A percentile compares a stretch with the other conserved stretches of the same genome.
Conservation (phyloP, 2,797 vertebrate species). For the Pangasius larnaudii region DNA sequence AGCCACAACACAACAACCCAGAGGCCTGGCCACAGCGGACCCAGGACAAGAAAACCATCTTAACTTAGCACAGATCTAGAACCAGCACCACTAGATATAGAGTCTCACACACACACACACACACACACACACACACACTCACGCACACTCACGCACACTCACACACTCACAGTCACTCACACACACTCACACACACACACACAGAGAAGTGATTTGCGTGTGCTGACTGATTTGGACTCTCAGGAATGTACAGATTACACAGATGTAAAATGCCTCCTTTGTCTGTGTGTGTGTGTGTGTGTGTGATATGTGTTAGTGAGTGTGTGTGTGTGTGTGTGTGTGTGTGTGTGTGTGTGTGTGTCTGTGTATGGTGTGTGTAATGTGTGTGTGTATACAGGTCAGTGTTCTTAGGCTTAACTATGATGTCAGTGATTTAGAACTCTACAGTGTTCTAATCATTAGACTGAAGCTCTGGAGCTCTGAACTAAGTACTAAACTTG, state of each 20-base stretch:
- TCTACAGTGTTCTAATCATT: neutral
- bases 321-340: neutral
- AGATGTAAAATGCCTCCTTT: slow-evolving; percentile 56
- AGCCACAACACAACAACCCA: no score
- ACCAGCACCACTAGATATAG: neutral
- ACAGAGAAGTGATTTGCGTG: slow-evolving; percentile 57
- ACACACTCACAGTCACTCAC: neutral
- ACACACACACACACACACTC: slow-evolving; percentile 1
- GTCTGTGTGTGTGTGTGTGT: slow-evolving; percentile 52
- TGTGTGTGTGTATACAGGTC: neutral
- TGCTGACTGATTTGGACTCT: slow-evolving; percentile 64
- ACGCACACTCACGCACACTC: slow-evolving; percentile 4
- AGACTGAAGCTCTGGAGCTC: neutral
- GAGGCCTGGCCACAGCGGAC: no score
- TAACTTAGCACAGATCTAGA: neutral
- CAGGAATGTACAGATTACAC: slow-evolving; percentile 63
- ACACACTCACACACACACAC: slow-evolving; percentile 27
- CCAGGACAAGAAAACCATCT: no score
- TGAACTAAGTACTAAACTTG: neutral
- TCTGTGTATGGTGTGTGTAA: slow-evolving; percentile 13
- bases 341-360: neutral
- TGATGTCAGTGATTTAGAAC: neutral
- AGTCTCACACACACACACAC: no score
- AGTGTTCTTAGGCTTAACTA: neutral
- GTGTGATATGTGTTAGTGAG: neutral